phyloP scores from a whole-genome alignment of 2,888 invertebrate species.

The Tethea ocularis region DNA sequence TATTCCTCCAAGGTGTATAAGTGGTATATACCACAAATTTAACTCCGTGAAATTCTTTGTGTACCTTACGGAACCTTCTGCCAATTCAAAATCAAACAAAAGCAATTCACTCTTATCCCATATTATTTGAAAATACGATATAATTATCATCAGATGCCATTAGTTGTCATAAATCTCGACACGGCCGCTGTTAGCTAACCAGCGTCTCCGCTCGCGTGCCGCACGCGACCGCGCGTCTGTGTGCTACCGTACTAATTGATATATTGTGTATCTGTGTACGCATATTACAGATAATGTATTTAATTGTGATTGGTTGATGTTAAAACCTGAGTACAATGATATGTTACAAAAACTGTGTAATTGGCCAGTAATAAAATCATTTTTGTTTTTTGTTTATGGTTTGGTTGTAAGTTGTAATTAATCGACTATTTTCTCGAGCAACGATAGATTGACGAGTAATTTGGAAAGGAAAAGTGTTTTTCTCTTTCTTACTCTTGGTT shows the following conservation, averaged over 20 bases:
- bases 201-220: not conserved
- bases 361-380: not conserved
- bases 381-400: too few relatives aligned
- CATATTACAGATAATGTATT: not conserved
- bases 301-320: not conserved
- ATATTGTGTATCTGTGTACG: not conserved
- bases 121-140: not conserved
- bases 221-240: not conserved
- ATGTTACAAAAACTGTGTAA: not conserved
- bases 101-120: not conserved
- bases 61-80: not conserved
- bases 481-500: too few relatives aligned
- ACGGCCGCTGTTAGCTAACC: conserved; percentile 1
- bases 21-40: too few relatives aligned
- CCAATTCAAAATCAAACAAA: too few relatives aligned
- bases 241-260: not conserved
- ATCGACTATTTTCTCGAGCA: too few relatives aligned
- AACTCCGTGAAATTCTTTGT: not conserved
- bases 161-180: not conserved
- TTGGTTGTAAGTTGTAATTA: too few relatives aligned
- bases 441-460: too few relatives aligned
- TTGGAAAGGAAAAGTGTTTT: too few relatives aligned
- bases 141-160: not conserved
- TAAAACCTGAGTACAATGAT: not conserved
- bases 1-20: too few relatives aligned